phyloP scores from a whole-genome alignment of 53 echinoderm and acorn worm genomes.

The Mesocentrotus franciscanus region DNA sequence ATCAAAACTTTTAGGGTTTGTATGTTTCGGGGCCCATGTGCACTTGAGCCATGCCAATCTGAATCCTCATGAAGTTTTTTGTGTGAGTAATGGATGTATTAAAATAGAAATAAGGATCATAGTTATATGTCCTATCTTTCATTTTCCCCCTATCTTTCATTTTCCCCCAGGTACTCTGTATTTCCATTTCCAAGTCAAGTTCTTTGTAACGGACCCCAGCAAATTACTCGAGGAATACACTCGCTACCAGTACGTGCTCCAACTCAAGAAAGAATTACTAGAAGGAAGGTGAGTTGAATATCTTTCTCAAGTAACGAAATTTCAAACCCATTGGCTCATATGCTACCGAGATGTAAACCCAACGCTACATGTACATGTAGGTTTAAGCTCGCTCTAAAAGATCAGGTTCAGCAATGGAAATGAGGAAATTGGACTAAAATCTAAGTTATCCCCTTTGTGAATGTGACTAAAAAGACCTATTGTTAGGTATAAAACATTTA shows the following conservation, averaged over 20 bases:
- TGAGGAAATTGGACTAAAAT: no score
- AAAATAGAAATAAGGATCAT: neutral
- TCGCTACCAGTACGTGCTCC: slow-evolving; percentile 94
- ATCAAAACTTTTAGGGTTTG: neutral
- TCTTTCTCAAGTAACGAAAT: neutral
- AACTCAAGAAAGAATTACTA: slow-evolving; percentile 88
- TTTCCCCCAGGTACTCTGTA: slow-evolving; percentile 78
- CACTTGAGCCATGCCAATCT: no score
- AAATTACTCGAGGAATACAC: slow-evolving; percentile 98
- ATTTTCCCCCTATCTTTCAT: neutral
- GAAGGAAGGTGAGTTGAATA: slow-evolving; percentile 83
- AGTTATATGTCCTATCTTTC: neutral
- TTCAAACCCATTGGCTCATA: neutral
- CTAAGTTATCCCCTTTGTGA: no score
- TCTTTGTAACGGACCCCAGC: slow-evolving; percentile 97
- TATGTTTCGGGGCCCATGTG: no score
- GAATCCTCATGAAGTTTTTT: no score
- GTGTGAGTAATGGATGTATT: no score
- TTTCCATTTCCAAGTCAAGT: slow-evolving; percentile 94
- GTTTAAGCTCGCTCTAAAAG: no score
- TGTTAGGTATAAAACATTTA: no score
- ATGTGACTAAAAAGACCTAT: no score
- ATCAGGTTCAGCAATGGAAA: no score
- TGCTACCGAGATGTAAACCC: no score
- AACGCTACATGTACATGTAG: no score